Base-by-base conservation (phyloP, 2,113 vertebrate species). In the Serinus canaria region DNA sequence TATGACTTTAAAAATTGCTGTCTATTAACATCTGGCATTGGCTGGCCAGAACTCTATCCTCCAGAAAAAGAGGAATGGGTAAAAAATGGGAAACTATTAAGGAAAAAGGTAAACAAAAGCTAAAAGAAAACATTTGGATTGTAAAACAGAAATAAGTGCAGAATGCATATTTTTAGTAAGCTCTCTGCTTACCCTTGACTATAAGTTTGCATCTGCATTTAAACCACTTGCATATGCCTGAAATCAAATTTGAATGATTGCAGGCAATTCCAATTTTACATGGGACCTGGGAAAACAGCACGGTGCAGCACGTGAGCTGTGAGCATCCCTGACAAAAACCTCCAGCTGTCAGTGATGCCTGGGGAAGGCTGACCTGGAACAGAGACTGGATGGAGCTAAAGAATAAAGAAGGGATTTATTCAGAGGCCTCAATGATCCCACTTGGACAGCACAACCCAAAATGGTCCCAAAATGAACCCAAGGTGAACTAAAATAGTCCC, bases 171-270 rank as follows among this genome's bases (percentile, higher is more conserved):
- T 87, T 94, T 96, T 89, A 84, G 73, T 67, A 93, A 94, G 82
- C 73, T 84, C 73, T 78, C 47, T 91, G 64, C 76, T 91, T 83
- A 68, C 60, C 63, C 80, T 91, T 50, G 83, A 69, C 85, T 97
- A 64, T 94, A 83, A 95, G 68, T 95, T 91, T 96, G 56, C 90
- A 83, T 95, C 95, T 97, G 95, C 96, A 95, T 96, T 97, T 96
- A 86, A 97, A 91, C 88, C 87, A 60, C 74, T 85, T 63, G 53
- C 68, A 76, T 74, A 58, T 0, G 0, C 67, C 91, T 70, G 70
- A 91, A 92, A 96, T 96, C 75, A 91, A 96, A 94, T 86, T 81
- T 67, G 85, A 95, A 89, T 92, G 75, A 92, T 92, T 92, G 88
- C 85, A 91, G 73, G 90, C 86, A 95, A 89, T 91, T 87, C 85